Evolutionary conservation across 2,888 invertebrate genomes (phyloP).

Genomic region (Drosophila longiperda): DNA sequence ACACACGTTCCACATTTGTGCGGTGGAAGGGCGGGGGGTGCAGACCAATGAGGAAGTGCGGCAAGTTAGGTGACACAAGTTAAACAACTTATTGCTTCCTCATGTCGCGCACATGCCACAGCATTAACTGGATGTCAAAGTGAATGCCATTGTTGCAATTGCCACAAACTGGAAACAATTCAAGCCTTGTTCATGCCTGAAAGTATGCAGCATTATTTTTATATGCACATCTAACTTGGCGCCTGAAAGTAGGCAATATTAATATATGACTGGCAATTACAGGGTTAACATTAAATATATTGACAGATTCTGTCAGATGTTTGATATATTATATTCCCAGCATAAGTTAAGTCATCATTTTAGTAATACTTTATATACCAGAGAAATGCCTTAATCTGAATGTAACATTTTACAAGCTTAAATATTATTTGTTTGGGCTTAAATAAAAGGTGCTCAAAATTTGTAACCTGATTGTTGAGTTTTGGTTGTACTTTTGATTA

Average conservation of each 20-base stretch:
- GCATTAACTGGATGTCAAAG: slow-evolving; percentile 43
- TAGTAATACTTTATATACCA: neutral
- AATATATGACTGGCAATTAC: neutral
- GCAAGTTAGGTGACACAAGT: slow-evolving; percentile 47
- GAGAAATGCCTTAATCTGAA: neutral
- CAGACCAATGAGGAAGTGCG: slow-evolving; percentile 66
- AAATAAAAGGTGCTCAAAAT: neutral
- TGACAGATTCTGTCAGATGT: neutral
- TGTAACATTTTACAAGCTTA: neutral
- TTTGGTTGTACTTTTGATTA: neutral
- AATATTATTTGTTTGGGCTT: neutral
- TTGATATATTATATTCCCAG: neutral
- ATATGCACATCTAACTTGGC: fast-evolving
- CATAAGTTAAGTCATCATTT: neutral
- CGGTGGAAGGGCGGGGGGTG: slow-evolving; percentile 31
- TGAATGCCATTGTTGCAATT: slow-evolving; percentile 12
- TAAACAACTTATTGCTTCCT: slow-evolving; percentile 58
- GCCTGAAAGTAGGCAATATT: slow-evolving; percentile 25
- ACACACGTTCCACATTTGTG: slow-evolving; percentile 42
- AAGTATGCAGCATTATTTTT: slow-evolving; percentile 21
- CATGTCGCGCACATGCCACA: slow-evolving; percentile 59
- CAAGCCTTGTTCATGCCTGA: neutral
- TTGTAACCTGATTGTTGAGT: neutral
- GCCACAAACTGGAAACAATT: neutral
- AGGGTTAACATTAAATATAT: neutral